Conservation (phyloP, 2,113 vertebrate species). For the Tangachromis dhanisi region DNA sequence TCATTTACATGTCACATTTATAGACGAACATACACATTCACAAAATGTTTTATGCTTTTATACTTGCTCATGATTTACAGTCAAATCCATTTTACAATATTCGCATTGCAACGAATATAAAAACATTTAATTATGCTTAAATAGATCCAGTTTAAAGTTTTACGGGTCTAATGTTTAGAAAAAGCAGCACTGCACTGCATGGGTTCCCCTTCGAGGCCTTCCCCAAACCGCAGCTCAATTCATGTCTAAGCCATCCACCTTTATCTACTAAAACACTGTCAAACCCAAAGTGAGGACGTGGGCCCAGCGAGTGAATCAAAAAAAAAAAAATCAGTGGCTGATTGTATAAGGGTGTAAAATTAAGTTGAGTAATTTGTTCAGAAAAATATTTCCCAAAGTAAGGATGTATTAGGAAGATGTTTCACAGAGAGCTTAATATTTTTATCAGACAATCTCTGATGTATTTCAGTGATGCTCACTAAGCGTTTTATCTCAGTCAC, state of each 20-base stretch:
- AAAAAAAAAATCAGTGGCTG: not conserved
- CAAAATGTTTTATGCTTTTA: not conserved
- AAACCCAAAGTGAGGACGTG: not conserved
- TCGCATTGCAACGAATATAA: not conserved
- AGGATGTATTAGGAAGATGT: not conserved
- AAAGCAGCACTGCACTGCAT: not conserved
- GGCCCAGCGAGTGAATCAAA: not conserved
- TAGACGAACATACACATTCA: not conserved
- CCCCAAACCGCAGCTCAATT: not conserved
- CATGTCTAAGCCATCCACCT: not conserved
- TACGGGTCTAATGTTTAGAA: not conserved
- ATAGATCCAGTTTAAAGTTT: not conserved
- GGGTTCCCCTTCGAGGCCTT: not conserved
- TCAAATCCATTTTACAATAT: not conserved
- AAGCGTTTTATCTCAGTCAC: not conserved
- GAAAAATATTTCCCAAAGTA: rapidly evolving
- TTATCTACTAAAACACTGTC: not conserved
- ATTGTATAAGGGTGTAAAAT: not conserved
- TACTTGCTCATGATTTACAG: not conserved
- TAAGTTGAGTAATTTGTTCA: not conserved
- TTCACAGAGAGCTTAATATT: not conserved
- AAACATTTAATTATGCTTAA: not conserved
- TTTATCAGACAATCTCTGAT: not conserved
- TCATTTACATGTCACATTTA: not conserved
- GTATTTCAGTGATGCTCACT: not conserved